A percentile compares a stretch with the other conserved stretches of the same genome.
Evolutionary conservation across 2,888 invertebrate species (phyloP).

Genomic region (Hirtodrosophila duncani): DNA sequence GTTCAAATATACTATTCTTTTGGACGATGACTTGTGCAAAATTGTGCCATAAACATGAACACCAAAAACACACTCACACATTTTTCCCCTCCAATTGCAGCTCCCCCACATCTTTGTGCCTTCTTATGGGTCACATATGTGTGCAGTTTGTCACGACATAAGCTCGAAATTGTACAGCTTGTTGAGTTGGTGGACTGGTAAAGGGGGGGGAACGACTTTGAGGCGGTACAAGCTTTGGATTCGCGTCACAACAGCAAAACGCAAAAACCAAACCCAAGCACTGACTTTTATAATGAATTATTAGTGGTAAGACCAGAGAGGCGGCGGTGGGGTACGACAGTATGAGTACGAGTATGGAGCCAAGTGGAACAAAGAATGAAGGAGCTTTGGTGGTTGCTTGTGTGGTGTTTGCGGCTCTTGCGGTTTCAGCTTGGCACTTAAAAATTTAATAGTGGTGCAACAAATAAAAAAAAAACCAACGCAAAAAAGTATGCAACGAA

Average conservation of each 20-base stretch:
- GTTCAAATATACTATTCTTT: too few relatives aligned
- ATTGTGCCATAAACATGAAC: conserved; percentile 66
- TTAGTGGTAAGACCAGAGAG: conserved; percentile 47
- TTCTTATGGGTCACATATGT: conserved; percentile 55
- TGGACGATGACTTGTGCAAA: conserved; percentile 54
- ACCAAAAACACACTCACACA: conserved; percentile 27
- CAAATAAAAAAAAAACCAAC: conserved; percentile 33
- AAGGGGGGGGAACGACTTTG: not conserved
- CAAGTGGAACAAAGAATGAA: conserved; percentile 20
- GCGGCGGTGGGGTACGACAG: not conserved
- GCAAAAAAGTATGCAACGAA: conserved; percentile 35
- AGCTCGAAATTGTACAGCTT: conserved; percentile 43
- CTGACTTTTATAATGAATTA: conserved; percentile 72
- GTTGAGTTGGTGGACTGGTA: conserved; percentile 1
- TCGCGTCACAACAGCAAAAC: conserved; percentile 68
- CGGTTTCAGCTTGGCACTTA: conserved; percentile 63
- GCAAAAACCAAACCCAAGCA: conserved; percentile 69
- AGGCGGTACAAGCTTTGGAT: conserved; percentile 29
- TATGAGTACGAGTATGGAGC: not conserved
- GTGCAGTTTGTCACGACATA: conserved; percentile 73
- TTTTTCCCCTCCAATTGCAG: conserved; percentile 2
- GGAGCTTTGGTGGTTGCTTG: conserved; percentile 46
- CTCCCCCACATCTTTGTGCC: not conserved
- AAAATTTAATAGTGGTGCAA: conserved; percentile 66
- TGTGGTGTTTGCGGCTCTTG: conserved; percentile 68